phyloP scores from a whole-genome alignment of 2,113 vertebrate genomes.

The Podarcis cretensis region DNA sequence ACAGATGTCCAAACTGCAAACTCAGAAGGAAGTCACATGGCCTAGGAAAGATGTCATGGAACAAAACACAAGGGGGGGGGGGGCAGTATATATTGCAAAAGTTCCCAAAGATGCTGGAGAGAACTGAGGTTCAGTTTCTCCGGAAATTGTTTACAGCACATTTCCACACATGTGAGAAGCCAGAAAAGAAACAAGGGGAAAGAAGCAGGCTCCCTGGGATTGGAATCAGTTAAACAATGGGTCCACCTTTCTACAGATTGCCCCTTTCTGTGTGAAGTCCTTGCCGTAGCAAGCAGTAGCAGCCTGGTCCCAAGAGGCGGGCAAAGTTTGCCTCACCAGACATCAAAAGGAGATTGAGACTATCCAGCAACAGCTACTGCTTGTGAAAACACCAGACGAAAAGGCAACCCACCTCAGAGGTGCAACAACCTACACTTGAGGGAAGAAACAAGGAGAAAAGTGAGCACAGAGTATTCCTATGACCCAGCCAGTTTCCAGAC shows the following conservation, averaged over 20 bases:
- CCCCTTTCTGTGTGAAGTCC: not conserved
- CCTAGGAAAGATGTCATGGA: rapidly evolving
- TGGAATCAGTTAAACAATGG: not conserved
- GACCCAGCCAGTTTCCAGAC: not conserved
- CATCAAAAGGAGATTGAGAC: constrained; percentile 2
- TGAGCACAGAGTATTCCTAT: too few relatives aligned
- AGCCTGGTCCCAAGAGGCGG: not conserved
- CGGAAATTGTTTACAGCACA: not conserved
- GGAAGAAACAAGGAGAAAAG: not conserved
- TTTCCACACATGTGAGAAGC: not conserved
- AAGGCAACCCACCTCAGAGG: too few relatives aligned
- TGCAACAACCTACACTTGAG: not conserved
- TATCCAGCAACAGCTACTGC: not conserved
- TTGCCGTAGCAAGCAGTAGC: not conserved
- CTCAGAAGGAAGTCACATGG: constrained; percentile 25
- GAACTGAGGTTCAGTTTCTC: not conserved
- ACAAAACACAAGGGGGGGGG: rapidly evolving
- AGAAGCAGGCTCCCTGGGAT: not conserved
- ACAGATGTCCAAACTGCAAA: not conserved
- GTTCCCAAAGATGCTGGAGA: not conserved
- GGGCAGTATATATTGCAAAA: not conserved
- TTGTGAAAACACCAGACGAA: not conserved
- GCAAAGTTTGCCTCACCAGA: not conserved
- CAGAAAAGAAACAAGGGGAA: not conserved
- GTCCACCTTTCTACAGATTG: not conserved